Percentiles rank a stretch among this genome's conserved stretches.
Evolutionary conservation across 2,797 vertebrate species (phyloP).

Genomic region (Chelon auratus): DNA sequence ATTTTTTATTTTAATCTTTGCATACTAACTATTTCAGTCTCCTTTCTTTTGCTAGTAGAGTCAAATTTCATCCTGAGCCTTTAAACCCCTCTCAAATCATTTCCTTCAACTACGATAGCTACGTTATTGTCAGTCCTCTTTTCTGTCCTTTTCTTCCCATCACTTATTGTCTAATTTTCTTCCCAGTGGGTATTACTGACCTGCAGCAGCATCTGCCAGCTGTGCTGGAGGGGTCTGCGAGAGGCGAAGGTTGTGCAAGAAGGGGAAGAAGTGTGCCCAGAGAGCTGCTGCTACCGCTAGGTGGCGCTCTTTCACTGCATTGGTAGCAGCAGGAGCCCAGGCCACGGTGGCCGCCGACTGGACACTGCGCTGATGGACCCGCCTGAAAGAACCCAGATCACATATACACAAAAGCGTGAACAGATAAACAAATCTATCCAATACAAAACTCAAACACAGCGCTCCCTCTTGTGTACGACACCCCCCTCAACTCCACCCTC

Average conservation of each 20-base stretch:
- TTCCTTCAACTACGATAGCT: not conserved
- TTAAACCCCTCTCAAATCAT: not conserved
- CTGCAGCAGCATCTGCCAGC: conserved; percentile 94
- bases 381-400: conserved; percentile 81
- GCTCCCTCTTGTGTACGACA: conserved; percentile 53
- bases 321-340: conserved; percentile 77
- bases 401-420: conserved; percentile 43
- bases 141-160: not conserved
- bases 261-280: conserved; percentile 96
- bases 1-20: not conserved
- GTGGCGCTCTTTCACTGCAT: conserved; percentile 94
- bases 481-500: conserved; percentile 45
- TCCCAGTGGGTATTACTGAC: conserved; percentile 76
- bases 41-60: not conserved
- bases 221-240: conserved; percentile 89
- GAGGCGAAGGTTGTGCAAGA: conserved; percentile 91
- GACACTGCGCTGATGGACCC: conserved; percentile 85
- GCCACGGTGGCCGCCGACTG: conserved; percentile 74
- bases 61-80: not conserved
- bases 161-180: not conserved
- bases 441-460: conserved; percentile 57
- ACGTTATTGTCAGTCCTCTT: not conserved
- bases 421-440: conserved; percentile 67
- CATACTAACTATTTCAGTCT: not conserved
- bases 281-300: conserved; percentile 92